phyloP scores from a whole-genome alignment of 2,888 invertebrate genomes.

The Mycogona germanica region DNA sequence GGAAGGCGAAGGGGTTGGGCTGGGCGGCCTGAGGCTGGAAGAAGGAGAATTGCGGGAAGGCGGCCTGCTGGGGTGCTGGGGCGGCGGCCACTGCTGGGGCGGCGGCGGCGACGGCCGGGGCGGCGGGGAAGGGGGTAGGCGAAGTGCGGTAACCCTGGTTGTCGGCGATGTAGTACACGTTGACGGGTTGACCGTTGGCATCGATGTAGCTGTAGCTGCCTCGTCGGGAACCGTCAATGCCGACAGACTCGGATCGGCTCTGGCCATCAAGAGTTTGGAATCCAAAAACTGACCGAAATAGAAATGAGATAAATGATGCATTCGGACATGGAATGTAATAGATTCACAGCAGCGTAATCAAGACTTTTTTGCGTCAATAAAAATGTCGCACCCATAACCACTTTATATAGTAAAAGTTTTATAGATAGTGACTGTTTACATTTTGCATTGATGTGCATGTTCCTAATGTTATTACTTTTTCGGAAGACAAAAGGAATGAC shows the following conservation, averaged over 20 bases:
- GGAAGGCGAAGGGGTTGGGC: background rate
- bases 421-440: no score
- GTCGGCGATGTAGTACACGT: conserved; percentile 15
- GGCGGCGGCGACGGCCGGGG: conserved; percentile 1
- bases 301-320: no score
- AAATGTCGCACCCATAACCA: no score
- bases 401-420: no score
- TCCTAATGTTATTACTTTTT: no score
- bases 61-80: background rate
- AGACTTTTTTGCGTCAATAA: no score
- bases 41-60: background rate
- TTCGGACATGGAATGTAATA: no score
- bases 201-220: conserved; percentile 16
- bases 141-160: conserved; percentile 12
- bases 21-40: background rate
- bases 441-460: no score
- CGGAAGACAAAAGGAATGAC: no score
- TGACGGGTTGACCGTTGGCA: conserved; percentile 14
- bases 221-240: conserved; percentile 12
- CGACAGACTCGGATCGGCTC: conserved; percentile 5
- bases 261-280: conserved; percentile 16
- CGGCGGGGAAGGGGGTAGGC: conserved; percentile 7
- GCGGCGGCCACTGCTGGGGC: background rate
- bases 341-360: no score
- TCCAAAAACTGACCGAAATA: conserved; percentile 10